Evolutionary conservation across 92 coral and sea anemone genomes (phyloP), one percentile per base, ranked within the genome.

Genomic region (Umimayanthus chanpuru): DNA sequence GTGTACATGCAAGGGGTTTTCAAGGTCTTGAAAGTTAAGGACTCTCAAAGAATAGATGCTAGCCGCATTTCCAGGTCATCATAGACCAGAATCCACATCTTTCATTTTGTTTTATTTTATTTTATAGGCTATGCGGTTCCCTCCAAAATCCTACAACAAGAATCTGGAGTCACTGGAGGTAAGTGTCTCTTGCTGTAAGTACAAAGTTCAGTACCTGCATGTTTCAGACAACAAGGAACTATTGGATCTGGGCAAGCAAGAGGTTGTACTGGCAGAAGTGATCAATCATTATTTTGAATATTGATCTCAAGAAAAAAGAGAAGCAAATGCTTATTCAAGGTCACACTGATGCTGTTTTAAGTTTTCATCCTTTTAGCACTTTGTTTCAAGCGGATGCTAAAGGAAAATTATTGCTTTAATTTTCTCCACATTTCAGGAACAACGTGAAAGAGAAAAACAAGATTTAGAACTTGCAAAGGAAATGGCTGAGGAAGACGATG

Each of bases 401-500:
- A 32, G 75, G 75, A 25, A n/a, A n/a, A n/a, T n/a, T n/a, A 47
- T 81, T 49, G 9, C 25, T n/a, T n/a, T 64, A 23, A 82, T 50
- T 41, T 86, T 85, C 15, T 88, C 39, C 55, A 67, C 25, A 6
- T 53, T 65, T 23, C 68, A 96, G 99, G 99, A 97, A 89, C 99
- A 97, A 90, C 88, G 99, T 80, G 99, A 97, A 86, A 87, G 99
- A 88, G 99, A 97, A 82, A 97, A 97, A 89, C 99, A 97, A 89
- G 99, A 97, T 82, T 93, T 97, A 90, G 99, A 97, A 84, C 95
- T 97, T 66, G 99, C 99, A 43, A 97, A 97, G 77, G 99, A 97
- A 89, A 97, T 97, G 99, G 99, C 99, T 9, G 99, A 97, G 86
- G 99, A 97, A 79, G 99, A 97, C 90, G 99, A 95, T 79, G 99